phyloP scores from a whole-genome alignment of 2,797 vertebrate genomes.

The Enteromius viviparus region DNA sequence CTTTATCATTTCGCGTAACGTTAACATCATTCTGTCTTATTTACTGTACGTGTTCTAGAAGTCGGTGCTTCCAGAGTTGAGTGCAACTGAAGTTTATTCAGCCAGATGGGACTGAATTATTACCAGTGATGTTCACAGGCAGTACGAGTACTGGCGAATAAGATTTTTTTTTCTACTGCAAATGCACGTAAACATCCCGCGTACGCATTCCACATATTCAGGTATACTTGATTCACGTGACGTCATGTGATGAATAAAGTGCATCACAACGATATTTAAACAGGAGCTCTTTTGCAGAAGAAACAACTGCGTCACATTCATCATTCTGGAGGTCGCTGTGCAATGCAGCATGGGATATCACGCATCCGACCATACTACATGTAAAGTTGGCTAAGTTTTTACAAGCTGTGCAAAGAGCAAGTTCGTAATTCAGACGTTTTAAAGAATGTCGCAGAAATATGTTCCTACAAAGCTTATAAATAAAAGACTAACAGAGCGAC shows the following conservation, averaged over 20 bases:
- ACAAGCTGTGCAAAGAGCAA: neutral
- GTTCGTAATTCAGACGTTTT: neutral
- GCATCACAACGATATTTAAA: neutral
- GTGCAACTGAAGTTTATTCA: constrained; percentile 31
- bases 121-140: neutral
- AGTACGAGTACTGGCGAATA: neutral
- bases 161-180: neutral
- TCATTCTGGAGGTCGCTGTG: constrained; percentile 28
- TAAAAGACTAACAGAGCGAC: constrained; percentile 72
- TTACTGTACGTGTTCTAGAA: neutral
- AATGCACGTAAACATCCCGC: neutral
- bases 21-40: neutral
- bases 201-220: neutral
- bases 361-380: neutral
- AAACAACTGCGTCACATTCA: constrained; percentile 57
- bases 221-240: neutral
- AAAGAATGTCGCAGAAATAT: constrained; percentile 78
- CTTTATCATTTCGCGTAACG: neutral
- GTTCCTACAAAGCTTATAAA: constrained; percentile 74
- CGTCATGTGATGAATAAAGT: constrained; percentile 8
- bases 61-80: constrained; percentile 15
- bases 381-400: constrained; percentile 28
- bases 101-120: neutral
- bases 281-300: constrained; percentile 11
- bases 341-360: constrained; percentile 20